Base-by-base conservation (phyloP, 2,797 vertebrate genomes). In the Alfaro cultratus region DNA sequence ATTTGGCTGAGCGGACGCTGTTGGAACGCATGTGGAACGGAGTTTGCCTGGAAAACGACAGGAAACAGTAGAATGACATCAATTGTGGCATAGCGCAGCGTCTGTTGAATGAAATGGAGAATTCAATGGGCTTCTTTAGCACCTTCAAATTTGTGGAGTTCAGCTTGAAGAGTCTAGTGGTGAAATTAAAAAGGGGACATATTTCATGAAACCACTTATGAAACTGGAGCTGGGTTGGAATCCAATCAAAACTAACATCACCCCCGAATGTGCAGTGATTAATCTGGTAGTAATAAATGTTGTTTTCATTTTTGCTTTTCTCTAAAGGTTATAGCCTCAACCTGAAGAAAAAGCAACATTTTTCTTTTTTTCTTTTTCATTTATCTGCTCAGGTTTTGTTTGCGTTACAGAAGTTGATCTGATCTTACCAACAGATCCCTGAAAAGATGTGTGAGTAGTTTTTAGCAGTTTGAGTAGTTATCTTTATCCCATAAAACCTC, bases 31-130 rank as follows among this genome's bases (percentile, higher is more conserved):
- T 85, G 85, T 90, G 89, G 88, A 90, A 76, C 75, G 46, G 77
- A 45, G 88, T 88, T 88, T 86, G 77, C 76, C 84, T 87, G 89
- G 85, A 88, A 95, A 94, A 94, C 90, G 90, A 92, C 91, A 94
- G 92, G 91, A 93, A 94, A 88, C 82, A 86, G 85, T 82, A 64
- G 85, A 90, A 92, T 95, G 90, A 95, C 93, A 94, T 95, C 92
- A 95, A 87, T 81, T 83, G 76, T 90, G 84, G 89, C 82, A 88
- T 86, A 91, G 84, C 68, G 74, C 77, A 53, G 83, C 75, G 83
- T 80, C 87, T 93, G 86, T 93, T 94, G 88, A 90, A 92, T 90
- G 80, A 92, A 83, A 91, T 85, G 82, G 85, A 89, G 91, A 91
- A 89, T 88, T 90, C 89, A 94, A 88, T 85, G 85, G 84, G 73